Percentiles rank a stretch among this genome's conserved stretches.
phyloP scores from a whole-genome alignment of 2,888 invertebrate genomes.

The Rapana venosa region DNA sequence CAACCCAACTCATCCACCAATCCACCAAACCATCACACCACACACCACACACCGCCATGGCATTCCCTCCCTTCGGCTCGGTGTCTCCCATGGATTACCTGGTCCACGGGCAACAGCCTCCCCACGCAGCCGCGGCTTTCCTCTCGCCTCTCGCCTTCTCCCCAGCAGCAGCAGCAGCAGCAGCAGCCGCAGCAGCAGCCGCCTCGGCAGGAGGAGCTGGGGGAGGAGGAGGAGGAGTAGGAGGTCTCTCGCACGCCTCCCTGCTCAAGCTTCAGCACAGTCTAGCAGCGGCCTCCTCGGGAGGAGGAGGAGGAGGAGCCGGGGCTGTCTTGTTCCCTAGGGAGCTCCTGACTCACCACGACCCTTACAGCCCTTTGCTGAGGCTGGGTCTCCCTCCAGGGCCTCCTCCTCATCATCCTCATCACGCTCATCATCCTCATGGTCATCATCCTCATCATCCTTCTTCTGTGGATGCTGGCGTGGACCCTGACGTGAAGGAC shows the following conservation, averaged over 20 bases:
- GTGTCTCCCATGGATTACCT: slow-evolving; percentile 36
- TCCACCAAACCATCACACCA: no score
- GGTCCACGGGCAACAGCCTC: slow-evolving; percentile 30
- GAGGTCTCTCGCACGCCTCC: slow-evolving; percentile 18
- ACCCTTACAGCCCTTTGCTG: slow-evolving; percentile 35
- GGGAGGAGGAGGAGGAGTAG: neutral
- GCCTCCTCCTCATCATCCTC: neutral
- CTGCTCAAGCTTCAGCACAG: slow-evolving; percentile 46
- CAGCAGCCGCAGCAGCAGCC: no score
- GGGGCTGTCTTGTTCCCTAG: slow-evolving; percentile 36
- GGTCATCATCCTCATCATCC: neutral
- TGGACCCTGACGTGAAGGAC: slow-evolving; percentile 51
- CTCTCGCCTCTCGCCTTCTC: slow-evolving; percentile 42
- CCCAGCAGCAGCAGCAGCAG: neutral
- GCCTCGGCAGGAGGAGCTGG: no score
- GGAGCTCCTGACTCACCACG: slow-evolving; percentile 48
- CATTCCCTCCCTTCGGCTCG: slow-evolving; percentile 7
- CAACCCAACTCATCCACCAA: neutral
- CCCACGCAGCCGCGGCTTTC: slow-evolving; percentile 36
- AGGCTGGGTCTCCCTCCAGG: slow-evolving; percentile 41
- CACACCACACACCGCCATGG: neutral
- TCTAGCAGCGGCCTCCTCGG: neutral
- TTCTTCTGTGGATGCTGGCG: slow-evolving; percentile 43
- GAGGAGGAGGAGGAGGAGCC: slow-evolving; percentile 14
- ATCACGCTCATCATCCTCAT: no score